These are phyloP conservation scores for Pedetes capensis DNA, from an alignment of 2,113 vertebrate genomes.

Conservation along the genomic window DNA sequence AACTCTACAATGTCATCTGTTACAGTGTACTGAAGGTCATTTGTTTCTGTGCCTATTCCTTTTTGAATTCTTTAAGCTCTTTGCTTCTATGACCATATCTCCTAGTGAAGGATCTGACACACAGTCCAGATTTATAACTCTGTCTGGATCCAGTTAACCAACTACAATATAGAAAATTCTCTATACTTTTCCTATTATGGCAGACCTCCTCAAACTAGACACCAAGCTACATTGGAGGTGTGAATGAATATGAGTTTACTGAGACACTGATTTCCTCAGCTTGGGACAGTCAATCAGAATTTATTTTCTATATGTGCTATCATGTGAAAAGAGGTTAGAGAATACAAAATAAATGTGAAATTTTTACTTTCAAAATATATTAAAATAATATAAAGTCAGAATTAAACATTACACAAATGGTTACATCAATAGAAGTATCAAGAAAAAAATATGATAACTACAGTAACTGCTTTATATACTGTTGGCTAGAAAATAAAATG, in stretches of 20 bases:
- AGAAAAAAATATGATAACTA: conserved; percentile 57
- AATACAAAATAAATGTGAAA: background rate
- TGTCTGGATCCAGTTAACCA: conserved; percentile 41
- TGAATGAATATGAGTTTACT: background rate
- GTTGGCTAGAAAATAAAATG: conserved; percentile 74
- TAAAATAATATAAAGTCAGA: background rate
- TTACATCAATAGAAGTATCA: background rate
- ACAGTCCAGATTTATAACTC: background rate
- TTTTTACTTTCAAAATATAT: background rate
- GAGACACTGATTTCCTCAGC: background rate
- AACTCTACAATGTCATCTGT: background rate
- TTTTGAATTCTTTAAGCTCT: background rate
- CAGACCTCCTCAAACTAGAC: background rate
- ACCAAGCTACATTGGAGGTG: background rate
- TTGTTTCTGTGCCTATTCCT: background rate
- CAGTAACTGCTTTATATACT: conserved; percentile 57
- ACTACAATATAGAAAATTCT: background rate
- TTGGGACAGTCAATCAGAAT: background rate
- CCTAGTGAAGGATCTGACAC: background rate
- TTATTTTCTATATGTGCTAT: background rate
- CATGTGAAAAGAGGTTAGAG: background rate
- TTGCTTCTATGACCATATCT: background rate
- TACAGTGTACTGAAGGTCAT: background rate
- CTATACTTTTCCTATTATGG: background rate
- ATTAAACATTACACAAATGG: conserved; percentile 32